Evolutionary conservation across 2,113 vertebrate genomes (phyloP), one percentile per base, ranked within the genome.

Genomic region (Microcebus griseorufus): DNA sequence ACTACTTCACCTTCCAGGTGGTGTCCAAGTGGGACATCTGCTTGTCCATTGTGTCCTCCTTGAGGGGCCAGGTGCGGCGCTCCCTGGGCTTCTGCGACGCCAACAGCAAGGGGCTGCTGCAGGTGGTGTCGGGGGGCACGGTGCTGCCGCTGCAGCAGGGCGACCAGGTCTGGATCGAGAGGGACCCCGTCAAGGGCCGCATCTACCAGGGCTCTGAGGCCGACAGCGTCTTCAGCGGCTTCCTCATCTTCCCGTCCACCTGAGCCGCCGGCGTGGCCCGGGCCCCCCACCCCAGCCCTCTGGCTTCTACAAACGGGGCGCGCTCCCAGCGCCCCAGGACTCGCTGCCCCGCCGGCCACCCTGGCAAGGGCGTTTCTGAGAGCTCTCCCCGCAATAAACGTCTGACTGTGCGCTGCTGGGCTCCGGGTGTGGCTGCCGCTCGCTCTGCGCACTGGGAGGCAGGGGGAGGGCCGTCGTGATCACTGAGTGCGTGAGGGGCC

Each of bases 1-100:
- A 99, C 88, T 99, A 99, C 94, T 99, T 99, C 27, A 93, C 97
- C 58, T 99, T 98, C 98, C 99, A 99, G 55, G 98, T 99, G 92
- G 88, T 98, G 32, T 99, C 99, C 96, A 95, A 6, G 0, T 98
- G 98, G 34, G 93, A 98, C 91, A 97, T 99, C 45, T 99, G 99
- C 70, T 95, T 99, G 79, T 97, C 88, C 92, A 98, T 99, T 82
- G 34, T 98, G 95, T 97, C 95, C 48, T 98, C 97, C 4, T 34
- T 34, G 14, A 13, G 7, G 20, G 6, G 0, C 20, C 58, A 25
- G 11, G 0, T 0, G 0, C 70, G 13, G 34, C 48, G 42, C 3
- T 5, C 96, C 37, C 94, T 98, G 93, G 98, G 96, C 32, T 99
- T 99, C 98, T 99, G 99, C 0, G 99, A 99, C 70, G 3, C 32